These are phyloP conservation scores for Eristalis tenax DNA, from an alignment of 2,888 invertebrate genomes.

Conservation along the genomic window DNA sequence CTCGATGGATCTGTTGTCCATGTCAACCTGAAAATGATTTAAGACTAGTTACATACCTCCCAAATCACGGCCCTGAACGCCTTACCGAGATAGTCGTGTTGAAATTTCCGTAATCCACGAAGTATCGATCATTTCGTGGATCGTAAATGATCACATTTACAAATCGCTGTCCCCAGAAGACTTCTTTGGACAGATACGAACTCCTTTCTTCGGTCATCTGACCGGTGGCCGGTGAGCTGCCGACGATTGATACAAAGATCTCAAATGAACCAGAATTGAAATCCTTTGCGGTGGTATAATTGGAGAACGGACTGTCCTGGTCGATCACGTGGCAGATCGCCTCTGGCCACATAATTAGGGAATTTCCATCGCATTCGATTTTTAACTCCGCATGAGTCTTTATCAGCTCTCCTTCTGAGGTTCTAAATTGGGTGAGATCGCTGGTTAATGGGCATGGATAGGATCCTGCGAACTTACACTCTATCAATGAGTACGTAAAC, in stretches of 20 bases:
- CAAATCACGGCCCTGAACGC: not conserved
- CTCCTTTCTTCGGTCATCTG: slow-evolving; percentile 88
- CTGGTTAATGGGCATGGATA: not conserved
- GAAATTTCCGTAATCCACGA: slow-evolving; percentile 79
- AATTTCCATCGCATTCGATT: slow-evolving; percentile 84
- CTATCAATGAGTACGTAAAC: slow-evolving; percentile 82
- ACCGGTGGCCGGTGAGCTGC: slow-evolving; percentile 89
- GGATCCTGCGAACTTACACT: slow-evolving; percentile 73
- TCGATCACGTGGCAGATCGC: slow-evolving; percentile 93
- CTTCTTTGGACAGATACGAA: slow-evolving; percentile 90
- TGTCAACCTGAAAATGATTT: slow-evolving; percentile 54
- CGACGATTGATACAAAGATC: slow-evolving; percentile 91
- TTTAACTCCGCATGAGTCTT: slow-evolving; percentile 88
- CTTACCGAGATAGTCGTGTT: slow-evolving; percentile 79
- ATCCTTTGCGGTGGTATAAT: slow-evolving; percentile 87
- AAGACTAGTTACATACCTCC: not conserved
- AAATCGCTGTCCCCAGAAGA: slow-evolving; percentile 92
- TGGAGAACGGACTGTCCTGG: slow-evolving; percentile 88
- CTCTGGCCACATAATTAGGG: slow-evolving; percentile 92
- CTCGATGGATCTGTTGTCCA: slow-evolving; percentile 28
- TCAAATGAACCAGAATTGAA: slow-evolving; percentile 89
- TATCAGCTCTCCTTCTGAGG: slow-evolving; percentile 87
- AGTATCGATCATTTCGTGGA: slow-evolving; percentile 83
- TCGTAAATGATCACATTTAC: slow-evolving; percentile 85
- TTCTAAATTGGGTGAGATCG: slow-evolving; percentile 72